Conservation (phyloP, 1,140 invertebrate species). For the Belonocnema kinseyi region DNA sequence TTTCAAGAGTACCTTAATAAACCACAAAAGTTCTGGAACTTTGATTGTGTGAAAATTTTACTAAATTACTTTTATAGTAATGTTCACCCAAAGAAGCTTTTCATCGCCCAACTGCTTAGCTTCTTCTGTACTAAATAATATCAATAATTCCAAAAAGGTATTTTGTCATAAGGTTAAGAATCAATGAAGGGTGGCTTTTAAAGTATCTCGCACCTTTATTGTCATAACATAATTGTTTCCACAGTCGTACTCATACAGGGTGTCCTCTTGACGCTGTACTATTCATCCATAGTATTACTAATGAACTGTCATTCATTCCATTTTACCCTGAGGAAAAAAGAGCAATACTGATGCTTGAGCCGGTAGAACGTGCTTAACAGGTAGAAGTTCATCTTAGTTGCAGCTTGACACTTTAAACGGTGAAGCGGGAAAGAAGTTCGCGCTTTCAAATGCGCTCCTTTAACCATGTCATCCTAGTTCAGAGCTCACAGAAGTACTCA, state of each 20-base stretch:
- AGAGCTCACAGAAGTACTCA: conserved; percentile 46
- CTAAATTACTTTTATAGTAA: too few species aligned
- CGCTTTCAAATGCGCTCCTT: conserved; percentile 48
- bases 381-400: conserved; percentile 1
- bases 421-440: conserved; percentile 38
- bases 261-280: neutral
- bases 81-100: too few species aligned
- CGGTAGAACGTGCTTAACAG: neutral
- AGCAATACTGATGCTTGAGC: neutral
- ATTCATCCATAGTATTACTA: conserved; percentile 1
- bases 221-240: conserved; percentile 11
- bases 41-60: too few species aligned
- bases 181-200: neutral
- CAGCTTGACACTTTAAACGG: conserved; percentile 36
- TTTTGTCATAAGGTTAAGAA: conserved; percentile 8
- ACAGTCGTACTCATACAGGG: conserved; percentile 10
- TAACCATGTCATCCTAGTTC: conserved; percentile 50
- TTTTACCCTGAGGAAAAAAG: neutral
- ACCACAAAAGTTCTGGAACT: too few species aligned
- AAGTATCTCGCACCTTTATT: conserved; percentile 4
- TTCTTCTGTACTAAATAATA: neutral
- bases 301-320: conserved; percentile 16
- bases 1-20: too few species aligned
- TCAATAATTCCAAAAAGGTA: neutral
- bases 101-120: too few species aligned